These are phyloP conservation scores for Bombus difficillimus DNA, from an alignment of 1,140 invertebrate species.

Conservation along the genomic window DNA sequence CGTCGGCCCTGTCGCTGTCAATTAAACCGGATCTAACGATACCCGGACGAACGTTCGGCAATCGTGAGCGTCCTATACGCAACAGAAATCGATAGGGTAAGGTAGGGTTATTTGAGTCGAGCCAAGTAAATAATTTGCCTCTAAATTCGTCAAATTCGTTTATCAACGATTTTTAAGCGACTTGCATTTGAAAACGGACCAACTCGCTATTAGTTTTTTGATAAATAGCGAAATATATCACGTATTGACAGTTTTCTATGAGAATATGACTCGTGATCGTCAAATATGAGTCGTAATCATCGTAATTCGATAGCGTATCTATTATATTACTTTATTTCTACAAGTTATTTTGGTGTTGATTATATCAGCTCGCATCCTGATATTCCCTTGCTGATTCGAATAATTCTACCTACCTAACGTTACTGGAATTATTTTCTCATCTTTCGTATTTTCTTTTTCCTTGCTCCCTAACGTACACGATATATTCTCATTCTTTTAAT, in stretches of 20 bases:
- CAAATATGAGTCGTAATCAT: background rate
- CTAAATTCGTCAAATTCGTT: background rate
- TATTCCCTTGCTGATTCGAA: background rate
- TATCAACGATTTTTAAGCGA: background rate
- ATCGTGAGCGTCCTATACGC: background rate
- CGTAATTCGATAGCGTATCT: background rate
- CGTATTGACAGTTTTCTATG: background rate
- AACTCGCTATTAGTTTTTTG: too few relatives aligned
- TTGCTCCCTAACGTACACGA: too few relatives aligned
- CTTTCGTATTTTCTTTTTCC: too few relatives aligned
- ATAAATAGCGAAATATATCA: background rate
- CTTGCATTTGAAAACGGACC: too few relatives aligned
- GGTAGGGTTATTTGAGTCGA: background rate
- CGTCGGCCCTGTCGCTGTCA: conserved; percentile 44
- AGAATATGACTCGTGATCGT: background rate
- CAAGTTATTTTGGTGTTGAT: rapidly evolving
- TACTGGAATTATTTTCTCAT: too few relatives aligned
- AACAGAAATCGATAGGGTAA: background rate
- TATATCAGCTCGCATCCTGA: background rate
- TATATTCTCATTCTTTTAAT: too few relatives aligned
- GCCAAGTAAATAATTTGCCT: too few relatives aligned
- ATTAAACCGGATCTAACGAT: conserved; percentile 41
- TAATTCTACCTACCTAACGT: too few relatives aligned
- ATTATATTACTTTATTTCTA: background rate
- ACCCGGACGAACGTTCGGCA: background rate